Evolutionary conservation across 2,113 vertebrate genomes (phyloP), one percentile per base, ranked within the genome.

Genomic region (Onychorhynchus coronatus): DNA sequence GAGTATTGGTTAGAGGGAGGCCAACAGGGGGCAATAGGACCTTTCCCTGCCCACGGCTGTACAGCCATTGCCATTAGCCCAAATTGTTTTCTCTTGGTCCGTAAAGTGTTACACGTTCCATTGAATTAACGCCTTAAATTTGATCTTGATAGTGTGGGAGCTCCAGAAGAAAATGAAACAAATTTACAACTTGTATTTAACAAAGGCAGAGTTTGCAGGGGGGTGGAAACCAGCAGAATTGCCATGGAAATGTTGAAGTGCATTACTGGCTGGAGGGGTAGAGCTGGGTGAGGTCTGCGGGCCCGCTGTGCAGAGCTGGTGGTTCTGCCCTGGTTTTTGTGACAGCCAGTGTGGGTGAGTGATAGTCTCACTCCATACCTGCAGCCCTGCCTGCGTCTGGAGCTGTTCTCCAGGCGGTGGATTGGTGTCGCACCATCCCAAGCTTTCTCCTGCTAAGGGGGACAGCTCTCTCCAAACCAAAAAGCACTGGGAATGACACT

Each of bases 91-190:
- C 65, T 78, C 28, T 52, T 88, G 85, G 75, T 85, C 83, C 89
- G 90, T 84, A 72, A 94, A 93, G 35, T 65, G 67, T 86, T 94
- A 77, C 59, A 67, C 6, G 18, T 84, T 91, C 76, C 65, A n/a
- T 84, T 92, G 96, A 96, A 97, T 95, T 94, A 92, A 68, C 76
- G 81, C 28, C 49, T 94, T 56, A 90, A 90, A 93, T 93, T 91
- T 94, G 56, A 59, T 94, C 52, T 75, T 58, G 92, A 88, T 68
- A 59, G 35, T 56, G 59, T 93, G 93, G 83, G 93, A 88, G 88
- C 92, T 95, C 85, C 82, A 30, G 68, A 42, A 86, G 88, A 94
- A 95, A 96, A 85, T 52, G 15, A 88, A 92, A 92, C 84, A 88
- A 86, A 93, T 88, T 90, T 91, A 88, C 50, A 74, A 44, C 85